Base-by-base conservation (phyloP, 2,888 invertebrate genomes). In the Harpalus rufipes region DNA sequence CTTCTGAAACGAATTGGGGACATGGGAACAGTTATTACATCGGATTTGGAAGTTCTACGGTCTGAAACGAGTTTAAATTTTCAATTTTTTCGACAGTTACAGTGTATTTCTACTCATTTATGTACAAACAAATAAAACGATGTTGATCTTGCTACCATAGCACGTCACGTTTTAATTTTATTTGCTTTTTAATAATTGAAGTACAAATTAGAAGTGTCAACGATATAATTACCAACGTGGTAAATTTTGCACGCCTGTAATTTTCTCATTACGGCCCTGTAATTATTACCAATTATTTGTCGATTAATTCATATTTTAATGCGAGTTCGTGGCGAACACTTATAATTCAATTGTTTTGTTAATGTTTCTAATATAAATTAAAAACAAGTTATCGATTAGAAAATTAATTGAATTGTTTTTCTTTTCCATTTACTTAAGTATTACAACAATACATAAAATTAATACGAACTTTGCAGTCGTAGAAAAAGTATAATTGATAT, bases 351-450 rank as follows among this genome's bases (percentile, higher is more conserved):
- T 44, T 74, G 41, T 51, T 74, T 63, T 25, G 72, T 16, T 39
- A 74, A 74, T 74, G 72, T 44, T 74, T 74, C 18, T 74, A 74
- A 74, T 68, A 74, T 51, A 74, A 74, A 74, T 44, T 74, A 74
- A 74, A 74, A 18, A 74, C 18, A 1, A 41, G 41, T 8, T 51
- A 74, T 74, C 72, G 41, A 74, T 74, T 5, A n/a, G 18, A 14
- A 68, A 68, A n/a, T 14, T 68, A 68, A 68, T 68, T 68, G 68
- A 12, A 68, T 12, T 32, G 6, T 59, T 14, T 59, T 59, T 51
- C 12, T 12, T 51, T 51, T n/a, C n/a, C n/a, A n/a, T n/a, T n/a
- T n/a, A n/a, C n/a, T n/a, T n/a, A 4, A 7, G 6, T 12, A 51
- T 51, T 51, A 51, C 2, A 12, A 12, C 44, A 32, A 32, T 32